Conservation (phyloP, 2,888 invertebrate species). For the Caenorhabditis imperialis region DNA sequence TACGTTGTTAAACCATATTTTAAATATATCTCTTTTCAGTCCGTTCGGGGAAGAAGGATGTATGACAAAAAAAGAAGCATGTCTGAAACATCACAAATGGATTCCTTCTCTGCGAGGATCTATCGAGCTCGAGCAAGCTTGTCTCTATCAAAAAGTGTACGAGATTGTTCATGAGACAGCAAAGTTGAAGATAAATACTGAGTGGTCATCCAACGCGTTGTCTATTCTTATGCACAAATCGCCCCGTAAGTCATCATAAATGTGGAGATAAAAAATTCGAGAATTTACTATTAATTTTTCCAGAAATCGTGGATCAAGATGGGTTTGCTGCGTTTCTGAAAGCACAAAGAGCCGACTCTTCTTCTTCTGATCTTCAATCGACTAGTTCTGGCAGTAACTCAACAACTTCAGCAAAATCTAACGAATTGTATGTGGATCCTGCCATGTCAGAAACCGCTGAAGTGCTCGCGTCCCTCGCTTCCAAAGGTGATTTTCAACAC, state of each 20-base stretch:
- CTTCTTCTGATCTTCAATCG: too few species aligned
- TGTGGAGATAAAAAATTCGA: too few species aligned
- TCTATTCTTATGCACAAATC: conserved; percentile 23
- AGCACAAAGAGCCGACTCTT: too few species aligned
- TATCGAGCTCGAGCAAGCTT: conserved; percentile 65
- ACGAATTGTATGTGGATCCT: too few species aligned
- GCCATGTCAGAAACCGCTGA: too few species aligned
- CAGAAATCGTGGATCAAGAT: too few species aligned
- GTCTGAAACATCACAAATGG: conserved; percentile 68
- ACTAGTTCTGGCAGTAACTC: too few species aligned
- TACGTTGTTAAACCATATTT: too few species aligned
- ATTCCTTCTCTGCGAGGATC: conserved; percentile 62
- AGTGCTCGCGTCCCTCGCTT: too few species aligned
- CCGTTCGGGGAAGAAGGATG: conserved; percentile 63
- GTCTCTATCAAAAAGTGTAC: conserved; percentile 56
- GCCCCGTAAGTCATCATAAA: conserved; percentile 26
- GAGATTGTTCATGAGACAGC: conserved; percentile 58
- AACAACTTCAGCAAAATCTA: too few species aligned
- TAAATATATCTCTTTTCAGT: conserved; percentile 31
- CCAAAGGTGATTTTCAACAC: too few species aligned
- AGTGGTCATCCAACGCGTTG: conserved; percentile 25
- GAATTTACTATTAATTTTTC: neutral
- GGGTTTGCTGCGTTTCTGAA: too few species aligned
- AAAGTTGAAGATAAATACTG: neutral
- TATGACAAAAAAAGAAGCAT: conserved; percentile 51